phyloP scores from a whole-genome alignment of 2,888 invertebrate species.

The Timandra comae region DNA sequence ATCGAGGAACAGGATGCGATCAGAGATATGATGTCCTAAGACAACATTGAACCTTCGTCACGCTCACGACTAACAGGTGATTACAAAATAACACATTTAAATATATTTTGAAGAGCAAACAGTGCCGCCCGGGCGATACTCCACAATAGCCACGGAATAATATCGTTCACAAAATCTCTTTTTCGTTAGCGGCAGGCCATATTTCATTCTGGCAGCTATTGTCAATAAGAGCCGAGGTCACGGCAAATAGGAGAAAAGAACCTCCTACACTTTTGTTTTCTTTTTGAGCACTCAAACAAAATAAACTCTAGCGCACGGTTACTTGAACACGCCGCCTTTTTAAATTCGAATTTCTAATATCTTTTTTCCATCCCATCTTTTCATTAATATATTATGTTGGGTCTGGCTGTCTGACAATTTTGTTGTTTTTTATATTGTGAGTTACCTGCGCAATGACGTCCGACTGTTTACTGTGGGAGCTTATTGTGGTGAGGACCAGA shows the following conservation, averaged over 20 bases:
- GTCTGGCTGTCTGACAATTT: conserved; percentile 55
- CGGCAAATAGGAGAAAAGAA: conserved; percentile 72
- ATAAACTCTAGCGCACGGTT: conserved; percentile 60
- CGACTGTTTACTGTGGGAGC: conserved; percentile 47
- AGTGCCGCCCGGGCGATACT: conserved; percentile 41
- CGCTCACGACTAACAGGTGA: conserved; percentile 44
- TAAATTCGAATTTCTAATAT: conserved; percentile 61
- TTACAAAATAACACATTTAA: conserved; percentile 47
- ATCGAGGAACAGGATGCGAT: conserved; percentile 14
- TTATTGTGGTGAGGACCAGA: conserved; percentile 39
- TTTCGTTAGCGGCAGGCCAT: conserved; percentile 70
- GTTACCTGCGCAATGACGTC: conserved; percentile 49
- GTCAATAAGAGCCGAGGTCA: conserved; percentile 73
- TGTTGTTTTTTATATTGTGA: conserved; percentile 48
- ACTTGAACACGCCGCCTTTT: conserved; percentile 68
- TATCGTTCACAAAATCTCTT: conserved; percentile 71
- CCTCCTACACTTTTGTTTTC: conserved; percentile 61
- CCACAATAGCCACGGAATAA: conserved; percentile 50
- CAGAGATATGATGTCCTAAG: conserved; percentile 32
- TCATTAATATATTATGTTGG: conserved; percentile 72
- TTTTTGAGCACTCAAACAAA: conserved; percentile 69
- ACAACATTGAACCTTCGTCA: conserved; percentile 58
- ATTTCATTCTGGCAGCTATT: conserved; percentile 75
- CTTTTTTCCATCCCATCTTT: conserved; percentile 64
- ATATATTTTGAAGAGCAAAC: conserved; percentile 49